Base-by-base conservation (phyloP, 2,797 vertebrate species). In the Heliangelus exortis region DNA sequence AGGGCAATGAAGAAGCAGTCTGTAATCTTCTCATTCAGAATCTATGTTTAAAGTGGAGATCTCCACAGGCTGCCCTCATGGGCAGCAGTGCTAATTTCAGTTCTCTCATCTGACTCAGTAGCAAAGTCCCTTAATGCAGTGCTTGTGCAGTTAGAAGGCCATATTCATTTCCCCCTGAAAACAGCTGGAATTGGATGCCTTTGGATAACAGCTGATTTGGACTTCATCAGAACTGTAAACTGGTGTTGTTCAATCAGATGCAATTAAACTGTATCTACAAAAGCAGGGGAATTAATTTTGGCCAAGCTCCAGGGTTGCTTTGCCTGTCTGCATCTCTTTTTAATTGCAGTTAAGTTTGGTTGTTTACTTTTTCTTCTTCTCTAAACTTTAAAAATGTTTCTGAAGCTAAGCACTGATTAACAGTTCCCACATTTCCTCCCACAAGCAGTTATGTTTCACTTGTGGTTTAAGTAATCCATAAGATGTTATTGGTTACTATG, bases 391-490 rank as follows among this genome's bases (percentile, higher is more conserved):
- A 15, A 84, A 79, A 47, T 84, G 74, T 78, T 89, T 92, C 86
- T 95, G 85, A 93, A 95, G 73, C 75, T 93, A 92, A 77, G 33
- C 62, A 74, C 90, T 84, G 82, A 71, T 95, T 92, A 95, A 91
- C 90, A 89, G 83, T 94, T 96, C 89, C 84, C 78, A 81, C 72
- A 77, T 95, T 96, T 94, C 90, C 84, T 92, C 36, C 82, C 68
- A 79, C 72, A 87, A 67, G 68, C 72, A 77, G 92, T 74, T 73
- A 39, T 31, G 47, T 89, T 95, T 96, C 88, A 91, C 73, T 88
- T 81, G 87, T 79, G 93, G 87, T 92, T 95, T 79, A 84, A 87
- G 50, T 92, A 94, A 93, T 96, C 92, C 78, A 61, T 95, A 71
- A 74, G 22, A 51, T 84, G 62, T 79, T 96, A 92, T 51, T 90